Conservation (phyloP, 2,797 vertebrate genomes). For the Eutrigla gurnardus region DNA sequence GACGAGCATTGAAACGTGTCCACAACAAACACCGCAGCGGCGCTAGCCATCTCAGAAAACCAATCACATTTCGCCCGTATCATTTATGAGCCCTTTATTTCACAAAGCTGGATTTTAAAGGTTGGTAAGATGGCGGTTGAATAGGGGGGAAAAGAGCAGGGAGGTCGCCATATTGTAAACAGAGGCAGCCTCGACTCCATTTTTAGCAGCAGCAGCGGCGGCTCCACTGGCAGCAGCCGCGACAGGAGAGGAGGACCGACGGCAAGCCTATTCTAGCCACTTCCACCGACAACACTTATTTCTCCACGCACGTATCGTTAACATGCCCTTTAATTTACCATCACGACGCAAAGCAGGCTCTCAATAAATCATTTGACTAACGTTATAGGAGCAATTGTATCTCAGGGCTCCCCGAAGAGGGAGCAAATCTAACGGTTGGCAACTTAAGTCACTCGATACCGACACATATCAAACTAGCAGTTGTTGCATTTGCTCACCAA, state of each 20-base stretch:
- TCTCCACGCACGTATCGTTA: too few species aligned
- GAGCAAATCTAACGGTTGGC: constrained; percentile 2
- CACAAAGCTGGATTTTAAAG: constrained; percentile 21
- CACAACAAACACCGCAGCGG: background rate
- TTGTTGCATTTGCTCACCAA: background rate
- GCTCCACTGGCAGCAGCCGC: constrained; percentile 58
- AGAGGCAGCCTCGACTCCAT: constrained; percentile 81
- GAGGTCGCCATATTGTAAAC: constrained; percentile 97
- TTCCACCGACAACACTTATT: too few species aligned
- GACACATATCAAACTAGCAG: background rate
- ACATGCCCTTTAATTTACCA: background rate
- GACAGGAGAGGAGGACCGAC: constrained; percentile 62
- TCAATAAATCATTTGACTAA: background rate
- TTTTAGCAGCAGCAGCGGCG: constrained; percentile 70
- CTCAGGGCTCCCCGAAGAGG: background rate
- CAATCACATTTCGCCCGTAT: background rate
- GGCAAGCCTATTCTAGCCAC: constrained; percentile 6
- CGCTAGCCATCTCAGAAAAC: background rate
- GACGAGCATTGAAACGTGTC: background rate
- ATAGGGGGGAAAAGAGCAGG: constrained; percentile 77
- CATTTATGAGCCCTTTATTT: background rate
- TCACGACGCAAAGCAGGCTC: background rate
- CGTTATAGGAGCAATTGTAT: background rate
- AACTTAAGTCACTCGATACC: background rate
- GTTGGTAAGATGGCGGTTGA: constrained; percentile 91